Conservation (phyloP, 2,113 vertebrate genomes). For the Tyrannus savana region DNA sequence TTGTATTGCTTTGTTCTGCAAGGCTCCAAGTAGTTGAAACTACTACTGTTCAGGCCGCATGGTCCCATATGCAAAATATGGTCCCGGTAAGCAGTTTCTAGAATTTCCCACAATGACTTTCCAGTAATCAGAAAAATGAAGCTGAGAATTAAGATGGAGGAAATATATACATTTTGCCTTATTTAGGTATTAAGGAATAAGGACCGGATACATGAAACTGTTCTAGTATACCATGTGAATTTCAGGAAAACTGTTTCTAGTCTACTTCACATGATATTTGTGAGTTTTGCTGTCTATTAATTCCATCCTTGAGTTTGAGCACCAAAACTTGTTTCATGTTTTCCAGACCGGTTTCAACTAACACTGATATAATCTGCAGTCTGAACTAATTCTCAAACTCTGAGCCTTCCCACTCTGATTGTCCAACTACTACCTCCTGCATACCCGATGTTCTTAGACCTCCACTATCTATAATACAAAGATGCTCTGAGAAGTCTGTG, state of each 20-base stretch:
- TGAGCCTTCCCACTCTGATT: neutral
- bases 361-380: neutral
- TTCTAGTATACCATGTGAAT: neutral
- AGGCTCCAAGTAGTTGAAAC: neutral
- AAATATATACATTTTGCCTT: neutral
- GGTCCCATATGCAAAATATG: neutral
- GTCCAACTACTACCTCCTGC: neutral
- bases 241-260: neutral
- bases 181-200: neutral
- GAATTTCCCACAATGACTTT: neutral
- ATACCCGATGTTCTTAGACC: neutral
- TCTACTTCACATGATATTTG: neutral
- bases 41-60: neutral
- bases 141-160: neutral
- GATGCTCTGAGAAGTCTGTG: neutral
- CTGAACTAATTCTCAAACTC: neutral
- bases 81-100: neutral
- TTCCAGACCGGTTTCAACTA: neutral
- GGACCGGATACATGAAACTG: neutral
- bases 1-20: neutral
- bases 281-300: neutral
- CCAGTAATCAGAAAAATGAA: neutral
- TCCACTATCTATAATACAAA: neutral
- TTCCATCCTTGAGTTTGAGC: neutral
- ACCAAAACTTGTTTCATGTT: neutral